Percentiles rank a stretch among this genome's conserved stretches.
phyloP scores from a whole-genome alignment of 2,888 invertebrate species.

The Timandra comae region DNA sequence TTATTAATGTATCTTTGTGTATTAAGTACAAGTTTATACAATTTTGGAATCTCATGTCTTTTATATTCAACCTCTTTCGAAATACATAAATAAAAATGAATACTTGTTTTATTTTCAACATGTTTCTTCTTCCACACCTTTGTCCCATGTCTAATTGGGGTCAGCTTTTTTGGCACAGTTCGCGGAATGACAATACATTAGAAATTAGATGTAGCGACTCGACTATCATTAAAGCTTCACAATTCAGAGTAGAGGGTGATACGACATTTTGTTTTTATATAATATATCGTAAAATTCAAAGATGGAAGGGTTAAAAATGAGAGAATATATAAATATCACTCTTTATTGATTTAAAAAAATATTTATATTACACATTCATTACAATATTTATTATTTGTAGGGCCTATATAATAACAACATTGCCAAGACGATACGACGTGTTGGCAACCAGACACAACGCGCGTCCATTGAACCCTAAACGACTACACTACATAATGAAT shows the following conservation, averaged over 20 bases:
- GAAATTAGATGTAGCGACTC: too few species aligned
- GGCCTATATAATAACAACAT: conserved; percentile 67
- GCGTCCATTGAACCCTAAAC: conserved; percentile 25
- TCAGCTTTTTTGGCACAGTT: too few species aligned
- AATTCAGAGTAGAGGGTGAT: too few species aligned
- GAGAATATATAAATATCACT: conserved; percentile 60
- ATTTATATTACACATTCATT: conserved; percentile 74
- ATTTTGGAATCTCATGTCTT: conserved; percentile 32
- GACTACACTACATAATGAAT: conserved; percentile 44
- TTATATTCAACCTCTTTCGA: conserved; percentile 28
- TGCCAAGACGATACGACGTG: conserved; percentile 42
- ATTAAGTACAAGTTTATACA: conserved; percentile 13
- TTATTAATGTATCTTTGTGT: not conserved
- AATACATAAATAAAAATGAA: conserved; percentile 8
- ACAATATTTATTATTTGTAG: conserved; percentile 46
- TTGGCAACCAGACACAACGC: conserved; percentile 31
- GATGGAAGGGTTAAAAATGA: not conserved
- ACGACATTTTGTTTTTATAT: too few species aligned
- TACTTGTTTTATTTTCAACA: too few species aligned
- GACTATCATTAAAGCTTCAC: too few species aligned
- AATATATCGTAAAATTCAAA: too few species aligned
- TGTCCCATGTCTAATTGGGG: too few species aligned
- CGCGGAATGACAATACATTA: too few species aligned
- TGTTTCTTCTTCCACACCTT: too few species aligned
- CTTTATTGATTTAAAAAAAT: conserved; percentile 77